Evolutionary conservation across 92 coral and sea anemone genomes (phyloP).

Genomic region (Porites evermanni): DNA sequence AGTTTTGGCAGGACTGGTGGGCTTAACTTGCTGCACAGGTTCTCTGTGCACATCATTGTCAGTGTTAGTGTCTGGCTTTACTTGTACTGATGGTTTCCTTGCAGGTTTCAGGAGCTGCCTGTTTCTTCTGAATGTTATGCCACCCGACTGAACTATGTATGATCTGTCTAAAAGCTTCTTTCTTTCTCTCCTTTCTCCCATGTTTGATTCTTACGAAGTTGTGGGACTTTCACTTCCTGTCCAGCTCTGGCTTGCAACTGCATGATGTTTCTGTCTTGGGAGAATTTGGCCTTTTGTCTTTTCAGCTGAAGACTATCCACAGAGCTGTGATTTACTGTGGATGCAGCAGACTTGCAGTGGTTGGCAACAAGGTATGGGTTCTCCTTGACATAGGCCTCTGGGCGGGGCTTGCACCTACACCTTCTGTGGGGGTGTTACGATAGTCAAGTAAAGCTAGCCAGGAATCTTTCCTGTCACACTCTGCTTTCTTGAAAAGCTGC

Average conservation of each 20-base stretch:
- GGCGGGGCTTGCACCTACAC: slow-evolving; percentile 20
- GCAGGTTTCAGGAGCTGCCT: slow-evolving; percentile 38
- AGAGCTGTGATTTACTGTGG: slow-evolving; percentile 8
- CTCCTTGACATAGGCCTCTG: slow-evolving; percentile 32
- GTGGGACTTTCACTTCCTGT: slow-evolving; percentile 31
- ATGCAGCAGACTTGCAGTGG: slow-evolving; percentile 35
- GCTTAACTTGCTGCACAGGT: not conserved
- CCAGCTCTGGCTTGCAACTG: slow-evolving; percentile 25
- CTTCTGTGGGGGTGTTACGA: slow-evolving; percentile 23
- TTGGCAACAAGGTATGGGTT: slow-evolving; percentile 30
- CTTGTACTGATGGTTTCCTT: not conserved
- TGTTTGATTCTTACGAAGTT: not conserved
- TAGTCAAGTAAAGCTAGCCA: slow-evolving; percentile 45
- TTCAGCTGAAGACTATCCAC: not conserved
- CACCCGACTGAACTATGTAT: slow-evolving; percentile 31
- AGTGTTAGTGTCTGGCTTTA: slow-evolving; percentile 8
- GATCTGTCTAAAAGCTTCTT: slow-evolving; percentile 54
- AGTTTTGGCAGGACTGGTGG: not conserved
- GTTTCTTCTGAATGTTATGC: slow-evolving; percentile 28
- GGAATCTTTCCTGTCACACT: slow-evolving; percentile 24
- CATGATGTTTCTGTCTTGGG: slow-evolving; percentile 16
- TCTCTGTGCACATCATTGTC: not conserved
- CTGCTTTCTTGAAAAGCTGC: slow-evolving; percentile 30
- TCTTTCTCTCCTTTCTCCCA: slow-evolving; percentile 7
- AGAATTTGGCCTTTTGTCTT: slow-evolving; percentile 18